Evolutionary conservation across 2,888 invertebrate genomes (phyloP).

Genomic region (Lathronympha strigana): DNA sequence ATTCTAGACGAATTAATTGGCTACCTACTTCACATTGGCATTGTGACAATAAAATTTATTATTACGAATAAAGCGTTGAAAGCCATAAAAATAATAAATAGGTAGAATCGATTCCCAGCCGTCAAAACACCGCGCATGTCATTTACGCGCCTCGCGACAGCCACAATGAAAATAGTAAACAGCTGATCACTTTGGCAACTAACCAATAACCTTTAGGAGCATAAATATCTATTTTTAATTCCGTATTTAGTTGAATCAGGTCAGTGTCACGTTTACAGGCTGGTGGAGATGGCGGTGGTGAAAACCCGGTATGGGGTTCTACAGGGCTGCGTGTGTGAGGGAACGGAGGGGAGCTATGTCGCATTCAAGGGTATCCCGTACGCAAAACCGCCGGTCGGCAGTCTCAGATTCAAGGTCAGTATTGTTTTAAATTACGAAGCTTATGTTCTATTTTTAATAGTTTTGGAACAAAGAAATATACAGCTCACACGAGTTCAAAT

Average conservation of each 20-base stretch:
- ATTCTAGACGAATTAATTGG: too few relatives aligned
- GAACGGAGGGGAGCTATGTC: slow-evolving; percentile 60
- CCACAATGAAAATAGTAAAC: slow-evolving; percentile 32
- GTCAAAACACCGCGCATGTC: slow-evolving; percentile 36
- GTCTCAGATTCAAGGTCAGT: slow-evolving; percentile 85
- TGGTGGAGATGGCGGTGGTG: slow-evolving; percentile 60
- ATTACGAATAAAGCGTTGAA: not conserved
- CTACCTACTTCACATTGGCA: too few relatives aligned
- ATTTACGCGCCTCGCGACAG: slow-evolving; percentile 18
- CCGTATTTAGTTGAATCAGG: slow-evolving; percentile 15
- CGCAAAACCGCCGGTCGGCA: slow-evolving; percentile 83
- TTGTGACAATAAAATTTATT: too few relatives aligned
- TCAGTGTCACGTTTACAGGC: slow-evolving; percentile 45
- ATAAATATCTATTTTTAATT: slow-evolving; percentile 24
- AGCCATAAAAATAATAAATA: not conserved
- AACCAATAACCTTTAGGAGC: slow-evolving; percentile 31
- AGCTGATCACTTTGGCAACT: slow-evolving; percentile 40
- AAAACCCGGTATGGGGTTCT: slow-evolving; percentile 66
- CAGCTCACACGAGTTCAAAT: slow-evolving; percentile 9
- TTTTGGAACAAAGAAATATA: not conserved
- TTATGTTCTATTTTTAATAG: not conserved
- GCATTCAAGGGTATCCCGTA: slow-evolving; percentile 85
- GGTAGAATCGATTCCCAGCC: slow-evolving; percentile 24
- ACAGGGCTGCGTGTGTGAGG: slow-evolving; percentile 62
- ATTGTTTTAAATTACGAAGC: slow-evolving; percentile 35